phyloP scores from a whole-genome alignment of 1,140 invertebrate species.

The Drosophila punjabiensis region DNA sequence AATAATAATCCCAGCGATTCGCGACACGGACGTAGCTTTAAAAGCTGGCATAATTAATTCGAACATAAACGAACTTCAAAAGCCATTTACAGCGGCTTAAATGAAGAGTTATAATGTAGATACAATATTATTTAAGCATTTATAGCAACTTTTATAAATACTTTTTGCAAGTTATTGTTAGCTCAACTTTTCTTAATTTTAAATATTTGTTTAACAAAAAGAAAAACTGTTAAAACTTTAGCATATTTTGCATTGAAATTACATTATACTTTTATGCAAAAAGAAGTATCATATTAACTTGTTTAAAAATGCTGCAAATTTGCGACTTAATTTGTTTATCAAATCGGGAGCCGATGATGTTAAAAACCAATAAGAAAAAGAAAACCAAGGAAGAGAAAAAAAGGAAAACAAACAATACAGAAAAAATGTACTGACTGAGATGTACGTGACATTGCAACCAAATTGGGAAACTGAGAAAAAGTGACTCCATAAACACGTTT shows the following conservation, averaged over 20 bases:
- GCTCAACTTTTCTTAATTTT: neutral
- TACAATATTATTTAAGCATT: neutral
- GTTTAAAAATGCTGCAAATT: slow-evolving; percentile 16
- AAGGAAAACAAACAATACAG: neutral
- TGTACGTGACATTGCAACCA: slow-evolving; percentile 62
- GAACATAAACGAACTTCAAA: slow-evolving; percentile 7
- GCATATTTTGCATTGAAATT: too few relatives aligned
- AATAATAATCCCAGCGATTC: slow-evolving; percentile 56
- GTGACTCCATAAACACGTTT: slow-evolving; percentile 73
- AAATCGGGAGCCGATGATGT: slow-evolving; percentile 37
- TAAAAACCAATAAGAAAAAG: neutral
- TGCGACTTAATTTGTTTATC: slow-evolving; percentile 67
- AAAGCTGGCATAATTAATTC: slow-evolving; percentile 65
- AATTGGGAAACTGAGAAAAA: slow-evolving; percentile 40
- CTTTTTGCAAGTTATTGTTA: neutral
- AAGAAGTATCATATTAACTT: neutral
- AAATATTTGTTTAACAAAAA: neutral
- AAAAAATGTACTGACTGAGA: neutral
- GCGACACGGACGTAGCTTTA: slow-evolving; percentile 36
- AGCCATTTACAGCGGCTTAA: neutral
- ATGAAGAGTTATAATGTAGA: neutral
- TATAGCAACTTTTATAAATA: neutral
- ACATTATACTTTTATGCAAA: neutral
- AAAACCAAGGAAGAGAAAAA: neutral
- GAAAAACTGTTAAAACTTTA: neutral